Evolutionary conservation across 2,888 invertebrate genomes (phyloP).

Genomic region (Brachypterus glaber): DNA sequence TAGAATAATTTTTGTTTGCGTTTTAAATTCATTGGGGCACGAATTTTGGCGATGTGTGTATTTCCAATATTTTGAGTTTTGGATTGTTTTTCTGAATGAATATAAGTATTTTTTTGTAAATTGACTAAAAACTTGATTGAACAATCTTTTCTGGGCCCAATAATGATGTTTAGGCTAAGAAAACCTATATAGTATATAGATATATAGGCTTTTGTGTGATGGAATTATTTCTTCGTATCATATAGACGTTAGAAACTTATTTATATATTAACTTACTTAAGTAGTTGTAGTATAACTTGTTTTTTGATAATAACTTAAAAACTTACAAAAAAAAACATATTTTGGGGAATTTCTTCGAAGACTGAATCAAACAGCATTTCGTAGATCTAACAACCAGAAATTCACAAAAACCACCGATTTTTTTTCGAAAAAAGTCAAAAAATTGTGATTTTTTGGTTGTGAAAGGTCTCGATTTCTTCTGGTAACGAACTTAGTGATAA

Average conservation of each 20-base stretch:
- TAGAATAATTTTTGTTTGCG: slow-evolving; percentile 5
- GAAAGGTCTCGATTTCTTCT: slow-evolving; percentile 44
- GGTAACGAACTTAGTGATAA: slow-evolving; percentile 40
- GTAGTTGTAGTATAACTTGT: too few relatives aligned
- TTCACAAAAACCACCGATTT: slow-evolving; percentile 12
- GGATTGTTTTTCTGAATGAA: slow-evolving; percentile 33
- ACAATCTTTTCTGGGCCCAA: slow-evolving; percentile 46
- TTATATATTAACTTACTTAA: too few relatives aligned
- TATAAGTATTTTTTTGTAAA: slow-evolving; percentile 31
- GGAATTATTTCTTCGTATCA: slow-evolving; percentile 41
- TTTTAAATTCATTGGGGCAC: slow-evolving; percentile 9
- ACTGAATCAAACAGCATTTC: too few relatives aligned
- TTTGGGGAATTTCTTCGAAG: too few relatives aligned
- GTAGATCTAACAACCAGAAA: slow-evolving; percentile 10
- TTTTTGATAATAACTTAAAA: too few relatives aligned
- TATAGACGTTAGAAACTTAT: slow-evolving; percentile 41
- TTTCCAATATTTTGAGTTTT: slow-evolving; percentile 9
- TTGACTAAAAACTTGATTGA: slow-evolving; percentile 33
- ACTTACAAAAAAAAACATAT: too few relatives aligned
- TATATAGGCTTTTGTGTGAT: slow-evolving; percentile 42
- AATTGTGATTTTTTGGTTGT: slow-evolving; percentile 39
- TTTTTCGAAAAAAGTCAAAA: slow-evolving; percentile 13
- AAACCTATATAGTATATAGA: slow-evolving; percentile 36
- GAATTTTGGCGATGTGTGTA: background rate
- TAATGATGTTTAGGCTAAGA: too few relatives aligned